Evolutionary conservation across 2,797 vertebrate genomes (phyloP).

Genomic region (Selene dorsalis): DNA sequence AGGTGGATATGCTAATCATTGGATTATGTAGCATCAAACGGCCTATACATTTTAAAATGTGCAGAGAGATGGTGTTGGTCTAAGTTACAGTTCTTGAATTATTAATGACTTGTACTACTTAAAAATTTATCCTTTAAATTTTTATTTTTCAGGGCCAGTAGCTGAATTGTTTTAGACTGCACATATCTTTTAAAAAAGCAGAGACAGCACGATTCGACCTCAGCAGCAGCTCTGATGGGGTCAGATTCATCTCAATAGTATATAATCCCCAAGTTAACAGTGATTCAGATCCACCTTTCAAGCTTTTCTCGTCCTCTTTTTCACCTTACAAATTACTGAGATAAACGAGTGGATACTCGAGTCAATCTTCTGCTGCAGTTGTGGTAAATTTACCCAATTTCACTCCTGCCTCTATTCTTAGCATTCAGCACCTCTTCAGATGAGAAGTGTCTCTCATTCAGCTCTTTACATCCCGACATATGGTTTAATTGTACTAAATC

Average conservation of each 20-base stretch:
- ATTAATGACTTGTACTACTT: slow-evolving; percentile 47
- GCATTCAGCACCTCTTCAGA: slow-evolving; percentile 35
- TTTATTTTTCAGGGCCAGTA: slow-evolving; percentile 44
- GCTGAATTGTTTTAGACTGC: slow-evolving; percentile 49
- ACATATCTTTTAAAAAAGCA: slow-evolving; percentile 32
- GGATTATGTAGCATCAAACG: slow-evolving; percentile 56
- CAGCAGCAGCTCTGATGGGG: slow-evolving; percentile 28
- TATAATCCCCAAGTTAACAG: slow-evolving; percentile 19
- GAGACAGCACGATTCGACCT: slow-evolving; percentile 20
- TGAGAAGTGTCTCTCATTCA: slow-evolving; percentile 31
- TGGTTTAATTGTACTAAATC: slow-evolving; percentile 50
- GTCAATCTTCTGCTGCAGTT: slow-evolving; percentile 19
- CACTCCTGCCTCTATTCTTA: slow-evolving; percentile 19
- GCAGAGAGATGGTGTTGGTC: slow-evolving; percentile 47
- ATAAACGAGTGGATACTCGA: slow-evolving; percentile 29
- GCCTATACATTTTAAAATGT: slow-evolving; percentile 61
- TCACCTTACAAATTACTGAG: slow-evolving; percentile 36
- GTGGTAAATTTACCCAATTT: neutral
- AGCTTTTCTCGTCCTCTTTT: slow-evolving; percentile 2
- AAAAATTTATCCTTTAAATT: slow-evolving; percentile 54
- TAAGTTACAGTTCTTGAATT: slow-evolving; percentile 61
- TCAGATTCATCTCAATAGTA: slow-evolving; percentile 34
- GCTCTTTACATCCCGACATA: slow-evolving; percentile 37
- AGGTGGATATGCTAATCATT: slow-evolving; percentile 57
- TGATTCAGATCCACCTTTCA: slow-evolving; percentile 22